Conservation (phyloP, 2,113 vertebrate species). For the Psophia crepitans region DNA sequence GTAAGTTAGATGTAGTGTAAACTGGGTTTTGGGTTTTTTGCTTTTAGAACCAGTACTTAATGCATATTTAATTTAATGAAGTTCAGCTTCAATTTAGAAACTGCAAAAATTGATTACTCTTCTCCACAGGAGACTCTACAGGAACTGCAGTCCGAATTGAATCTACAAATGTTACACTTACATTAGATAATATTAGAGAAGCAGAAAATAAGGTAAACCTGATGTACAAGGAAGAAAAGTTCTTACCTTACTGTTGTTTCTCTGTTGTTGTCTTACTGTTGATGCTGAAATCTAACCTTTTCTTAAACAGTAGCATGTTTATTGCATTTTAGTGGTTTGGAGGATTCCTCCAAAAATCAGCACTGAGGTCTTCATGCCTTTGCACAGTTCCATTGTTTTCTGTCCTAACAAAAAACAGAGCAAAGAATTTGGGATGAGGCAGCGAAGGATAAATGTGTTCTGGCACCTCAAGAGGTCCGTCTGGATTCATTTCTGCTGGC, state of each 20-base stretch:
- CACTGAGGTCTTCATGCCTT: background rate
- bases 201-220: background rate
- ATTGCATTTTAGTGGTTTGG: background rate
- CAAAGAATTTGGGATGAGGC: background rate
- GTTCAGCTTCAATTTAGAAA: background rate
- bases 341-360: background rate
- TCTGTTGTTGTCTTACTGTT: background rate
- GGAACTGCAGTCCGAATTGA: background rate
- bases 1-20: background rate
- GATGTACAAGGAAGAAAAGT: background rate
- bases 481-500: background rate
- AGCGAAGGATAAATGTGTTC: background rate
- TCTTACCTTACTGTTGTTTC: background rate
- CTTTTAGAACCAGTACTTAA: background rate
- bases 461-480: background rate
- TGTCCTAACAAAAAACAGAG: background rate
- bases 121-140: background rate
- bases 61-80: background rate
- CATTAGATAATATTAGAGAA: background rate
- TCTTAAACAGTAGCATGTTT: background rate
- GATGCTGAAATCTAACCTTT: background rate
- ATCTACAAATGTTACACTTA: background rate
- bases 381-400: background rate
- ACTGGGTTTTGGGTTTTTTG: background rate
- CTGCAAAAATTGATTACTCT: background rate